Conservation (phyloP, 2,888 invertebrate species). For the Euplexia lucipara region DNA sequence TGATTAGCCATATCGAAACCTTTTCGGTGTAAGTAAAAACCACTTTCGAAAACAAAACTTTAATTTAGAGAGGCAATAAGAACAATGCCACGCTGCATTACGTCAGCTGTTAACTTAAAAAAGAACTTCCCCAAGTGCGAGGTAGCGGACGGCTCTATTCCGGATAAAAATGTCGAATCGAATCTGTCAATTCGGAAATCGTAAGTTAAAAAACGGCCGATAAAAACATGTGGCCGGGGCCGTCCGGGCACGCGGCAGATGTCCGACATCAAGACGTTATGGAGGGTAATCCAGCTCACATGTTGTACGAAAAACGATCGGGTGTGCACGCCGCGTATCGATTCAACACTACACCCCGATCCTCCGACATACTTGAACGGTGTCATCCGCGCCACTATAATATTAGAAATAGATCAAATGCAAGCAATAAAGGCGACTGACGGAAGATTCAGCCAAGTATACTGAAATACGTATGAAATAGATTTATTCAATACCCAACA, state of each 20-base stretch:
- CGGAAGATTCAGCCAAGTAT: conserved; percentile 50
- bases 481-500: conserved; percentile 49
- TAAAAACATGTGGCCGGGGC: conserved; percentile 82
- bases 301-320: conserved; percentile 82
- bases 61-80: conserved; percentile 29
- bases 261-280: conserved; percentile 88
- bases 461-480: conserved; percentile 53
- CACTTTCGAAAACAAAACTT: conserved; percentile 13
- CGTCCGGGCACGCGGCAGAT: conserved; percentile 80
- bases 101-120: conserved; percentile 52
- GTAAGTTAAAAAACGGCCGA: conserved; percentile 78
- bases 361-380: conserved; percentile 67
- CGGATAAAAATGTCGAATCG: conserved; percentile 70
- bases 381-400: conserved; percentile 67
- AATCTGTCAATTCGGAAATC: conserved; percentile 75
- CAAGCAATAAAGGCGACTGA: conserved; percentile 65
- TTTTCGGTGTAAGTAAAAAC: background rate
- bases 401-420: conserved; percentile 73
- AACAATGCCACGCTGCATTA: conserved; percentile 31
- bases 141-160: conserved; percentile 38
- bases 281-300: conserved; percentile 84
- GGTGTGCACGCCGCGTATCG: conserved; percentile 62
- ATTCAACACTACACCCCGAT: conserved; percentile 55
- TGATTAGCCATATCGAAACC: background rate
- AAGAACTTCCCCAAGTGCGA: conserved; percentile 39